phyloP scores from a whole-genome alignment of 2,113 vertebrate species.

The Channa maculata region DNA sequence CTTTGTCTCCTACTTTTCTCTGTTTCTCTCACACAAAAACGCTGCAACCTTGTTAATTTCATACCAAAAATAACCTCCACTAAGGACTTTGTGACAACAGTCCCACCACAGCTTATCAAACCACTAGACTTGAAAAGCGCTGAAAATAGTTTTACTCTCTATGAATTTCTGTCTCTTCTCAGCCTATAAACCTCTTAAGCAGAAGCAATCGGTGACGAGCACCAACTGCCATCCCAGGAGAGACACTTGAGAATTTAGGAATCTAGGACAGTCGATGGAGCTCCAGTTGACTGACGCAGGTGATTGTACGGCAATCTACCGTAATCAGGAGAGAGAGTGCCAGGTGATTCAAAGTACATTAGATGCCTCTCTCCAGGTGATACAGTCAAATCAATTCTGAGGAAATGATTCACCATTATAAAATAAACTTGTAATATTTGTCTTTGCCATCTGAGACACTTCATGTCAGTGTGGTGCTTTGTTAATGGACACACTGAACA shows the following conservation, averaged over 20 bases:
- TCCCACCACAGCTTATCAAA: not conserved
- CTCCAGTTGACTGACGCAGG: slow-evolving; percentile 42
- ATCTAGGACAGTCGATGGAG: slow-evolving; percentile 45
- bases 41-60: slow-evolving; percentile 17
- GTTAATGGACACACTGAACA: too few relatives aligned
- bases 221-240: slow-evolving; percentile 44
- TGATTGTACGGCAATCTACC: slow-evolving; percentile 46
- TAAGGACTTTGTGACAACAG: slow-evolving; percentile 33
- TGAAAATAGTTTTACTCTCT: slow-evolving; percentile 36
- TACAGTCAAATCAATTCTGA: too few relatives aligned
- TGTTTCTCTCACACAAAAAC: slow-evolving; percentile 2
- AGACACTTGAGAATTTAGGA: slow-evolving; percentile 36
- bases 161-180: slow-evolving; percentile 41
- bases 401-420: too few relatives aligned
- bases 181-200: slow-evolving; percentile 49
- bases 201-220: slow-evolving; percentile 9
- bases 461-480: too few relatives aligned
- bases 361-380: too few relatives aligned
- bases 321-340: slow-evolving; percentile 28
- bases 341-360: too few relatives aligned
- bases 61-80: slow-evolving; percentile 40
- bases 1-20: not conserved
- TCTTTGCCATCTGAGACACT: too few relatives aligned
- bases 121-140: slow-evolving; percentile 5
- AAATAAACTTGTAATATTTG: too few relatives aligned